Evolutionary conservation across 2,797 vertebrate genomes (phyloP), one percentile per base, ranked within the genome.

Genomic region (Mormyrops boulengeri): DNA sequence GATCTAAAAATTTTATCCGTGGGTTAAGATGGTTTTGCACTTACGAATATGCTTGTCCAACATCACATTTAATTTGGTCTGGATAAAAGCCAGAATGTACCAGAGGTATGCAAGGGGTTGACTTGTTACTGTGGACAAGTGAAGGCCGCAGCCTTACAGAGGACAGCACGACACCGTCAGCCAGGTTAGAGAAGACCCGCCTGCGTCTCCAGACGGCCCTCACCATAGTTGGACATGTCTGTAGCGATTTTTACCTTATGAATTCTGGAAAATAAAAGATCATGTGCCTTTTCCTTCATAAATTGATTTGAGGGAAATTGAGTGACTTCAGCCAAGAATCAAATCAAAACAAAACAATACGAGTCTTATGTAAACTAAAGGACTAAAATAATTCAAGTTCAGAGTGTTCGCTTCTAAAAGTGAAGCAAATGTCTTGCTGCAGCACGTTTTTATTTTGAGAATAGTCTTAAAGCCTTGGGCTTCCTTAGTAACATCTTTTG

Each of bases 151-250:
- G 34, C 53, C 77, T 22, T 85, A 89, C 47, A 89, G 44, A 60
- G 11, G 57, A 44, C 38, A 4, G 30, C 38, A 17, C 19, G 26
- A 49, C 52, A 85, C 77, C 77, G 1, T 14, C 50, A 52, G 52
- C 9, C 44, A 44, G 44, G 87, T 50, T 30, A 12, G 41, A 88
- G 34, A 17, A 55, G 50, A 52, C 9, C 73, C 11, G 66, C 34
- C 50, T 89, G 34, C 0, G 19, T 47, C 44, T 85, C 12, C 34
- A 41, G 19, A 19, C 9, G 80, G 80, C 44, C 12, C 49, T 89
- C 7, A 69, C 88, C 80, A 62, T 89, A 85, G 53, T 85, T 66
- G 57, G 88, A 17, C 80, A 89, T 89, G 55, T 89, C 26, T 57
- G 11, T n/a, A 26, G 88, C 19, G 4, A 84, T 9, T 38, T 60